Evolutionary conservation across 2,888 invertebrate genomes (phyloP), one percentile per base, ranked within the genome.

Genomic region (Polydrusus pterygomalis): DNA sequence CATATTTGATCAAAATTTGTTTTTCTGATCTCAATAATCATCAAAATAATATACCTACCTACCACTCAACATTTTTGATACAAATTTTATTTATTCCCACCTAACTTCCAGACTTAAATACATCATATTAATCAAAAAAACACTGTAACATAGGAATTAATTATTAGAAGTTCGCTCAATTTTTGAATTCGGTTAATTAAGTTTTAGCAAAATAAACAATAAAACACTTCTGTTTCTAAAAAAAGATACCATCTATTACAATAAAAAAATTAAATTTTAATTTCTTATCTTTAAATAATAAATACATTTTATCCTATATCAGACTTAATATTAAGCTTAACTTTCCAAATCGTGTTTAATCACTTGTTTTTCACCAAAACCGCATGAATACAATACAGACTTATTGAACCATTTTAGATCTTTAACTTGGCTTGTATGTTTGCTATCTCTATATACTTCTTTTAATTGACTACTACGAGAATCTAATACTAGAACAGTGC

Each of bases 331-430:
- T 10, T 54, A 54, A 25, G 13, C 54, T 38, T 60, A 18, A 38
- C 18, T 54, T n/a, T 68, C 34, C n/a, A 68, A 18, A 9, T 68
- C 54, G 43, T 68, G 68, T 68, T 56, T 64, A 47, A 74, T n/a
- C 1, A 54, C 20, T 43, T 68, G 56, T 34, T 88, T 88, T 38
- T 17, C 17, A 82, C 91, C 91, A 89, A 91, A 91, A 15, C 91
- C 90, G 85, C 91, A 92, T 3, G 91, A 89, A 79, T 89, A 89
- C 71, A 92, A 89, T 71, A 92, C 87, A 25, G 40, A 75, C 67
- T 86, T 84, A 56, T 87, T 84, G 74, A 84, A 83, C 92, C 92
- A 92, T 5, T 90, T 87, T 15, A 92, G 80, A 47, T 90, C 91
- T 77, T 90, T 88, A 11, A 91, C 90, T 83, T 90, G 89, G 80